Evolutionary conservation across 2,113 vertebrate species (phyloP).

Genomic region (Callithrix jacchus): DNA sequence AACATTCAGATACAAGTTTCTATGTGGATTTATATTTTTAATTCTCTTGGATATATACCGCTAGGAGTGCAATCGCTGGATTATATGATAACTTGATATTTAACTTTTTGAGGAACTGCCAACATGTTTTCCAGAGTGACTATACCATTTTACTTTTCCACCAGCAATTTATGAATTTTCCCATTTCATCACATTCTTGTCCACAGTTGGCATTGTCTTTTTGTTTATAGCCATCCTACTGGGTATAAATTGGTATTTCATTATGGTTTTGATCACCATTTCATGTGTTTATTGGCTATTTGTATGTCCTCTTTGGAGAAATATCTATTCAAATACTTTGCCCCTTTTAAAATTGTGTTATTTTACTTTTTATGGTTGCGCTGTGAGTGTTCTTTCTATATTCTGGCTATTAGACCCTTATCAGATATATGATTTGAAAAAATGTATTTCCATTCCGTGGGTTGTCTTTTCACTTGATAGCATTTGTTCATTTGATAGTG

Average conservation of each 20-base stretch:
- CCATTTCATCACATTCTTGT: slow-evolving; percentile 3
- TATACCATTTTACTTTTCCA: not conserved
- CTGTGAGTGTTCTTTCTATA: not conserved
- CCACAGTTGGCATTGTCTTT: not conserved
- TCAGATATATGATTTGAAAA: not conserved
- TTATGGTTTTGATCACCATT: slow-evolving; percentile 25
- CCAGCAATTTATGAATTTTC: not conserved
- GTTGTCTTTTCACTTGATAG: slow-evolving; percentile 7
- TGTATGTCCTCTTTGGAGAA: slow-evolving; percentile 4
- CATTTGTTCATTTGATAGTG: not conserved
- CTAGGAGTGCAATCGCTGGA: slow-evolving; percentile 25
- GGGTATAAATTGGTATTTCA: not conserved
- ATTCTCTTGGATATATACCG: not conserved
- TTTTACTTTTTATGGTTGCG: slow-evolving; percentile 32
- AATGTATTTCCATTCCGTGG: not conserved
- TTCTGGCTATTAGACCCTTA: not conserved
- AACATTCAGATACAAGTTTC: slow-evolving; percentile 10
- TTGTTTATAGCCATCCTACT: not conserved
- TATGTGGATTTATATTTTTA: slow-evolving; percentile 15
- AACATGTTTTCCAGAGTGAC: slow-evolving; percentile 34
- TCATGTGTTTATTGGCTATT: slow-evolving; percentile 33
- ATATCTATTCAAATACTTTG: not conserved
- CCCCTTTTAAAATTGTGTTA: slow-evolving; percentile 13
- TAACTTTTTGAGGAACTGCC: slow-evolving; percentile 37
- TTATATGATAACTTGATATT: not conserved